These are phyloP conservation scores for Speoplatyrhinus poulsoni DNA, from an alignment of 2,113 vertebrate genomes.

Conservation along the genomic window DNA sequence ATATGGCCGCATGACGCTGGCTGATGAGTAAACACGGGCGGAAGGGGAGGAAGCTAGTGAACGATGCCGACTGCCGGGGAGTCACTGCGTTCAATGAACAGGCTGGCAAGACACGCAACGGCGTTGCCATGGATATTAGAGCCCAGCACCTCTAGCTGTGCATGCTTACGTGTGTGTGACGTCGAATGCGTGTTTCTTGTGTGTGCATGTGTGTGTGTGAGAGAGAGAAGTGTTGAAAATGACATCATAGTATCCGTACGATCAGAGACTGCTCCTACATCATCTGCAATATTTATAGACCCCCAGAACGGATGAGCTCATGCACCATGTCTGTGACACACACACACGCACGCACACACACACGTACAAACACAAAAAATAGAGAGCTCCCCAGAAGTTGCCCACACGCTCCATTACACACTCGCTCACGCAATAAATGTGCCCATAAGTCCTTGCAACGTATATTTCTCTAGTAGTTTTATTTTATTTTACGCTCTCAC, in stretches of 20 bases:
- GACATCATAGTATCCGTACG: slow-evolving; percentile 71
- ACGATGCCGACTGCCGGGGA: slow-evolving; percentile 7
- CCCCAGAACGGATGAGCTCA: slow-evolving; percentile 72
- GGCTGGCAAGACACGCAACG: slow-evolving; percentile 44
- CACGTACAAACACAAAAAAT: not conserved
- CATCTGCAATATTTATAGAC: slow-evolving; percentile 76
- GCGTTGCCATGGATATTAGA: slow-evolving; percentile 60
- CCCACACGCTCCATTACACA: not conserved
- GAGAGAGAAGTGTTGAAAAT: slow-evolving; percentile 59
- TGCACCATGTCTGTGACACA: slow-evolving; percentile 43
- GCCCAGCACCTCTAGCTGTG: slow-evolving; percentile 50
- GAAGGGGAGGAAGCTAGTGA: slow-evolving; percentile 1
- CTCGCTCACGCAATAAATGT: not conserved
- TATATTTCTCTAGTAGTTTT: too few species aligned
- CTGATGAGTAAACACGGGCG: not conserved
- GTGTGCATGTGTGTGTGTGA: not conserved
- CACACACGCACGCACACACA: slow-evolving; percentile 8
- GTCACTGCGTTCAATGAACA: slow-evolving; percentile 34
- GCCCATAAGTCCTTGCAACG: not conserved
- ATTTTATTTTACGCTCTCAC: not conserved
- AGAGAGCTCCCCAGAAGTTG: not conserved
- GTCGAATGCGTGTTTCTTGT: not conserved
- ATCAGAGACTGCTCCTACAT: slow-evolving; percentile 64
- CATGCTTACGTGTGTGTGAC: slow-evolving; percentile 31
- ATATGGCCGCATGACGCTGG: not conserved